Conservation (phyloP, 1,140 invertebrate species). For the Neuroterus valhalla region DNA sequence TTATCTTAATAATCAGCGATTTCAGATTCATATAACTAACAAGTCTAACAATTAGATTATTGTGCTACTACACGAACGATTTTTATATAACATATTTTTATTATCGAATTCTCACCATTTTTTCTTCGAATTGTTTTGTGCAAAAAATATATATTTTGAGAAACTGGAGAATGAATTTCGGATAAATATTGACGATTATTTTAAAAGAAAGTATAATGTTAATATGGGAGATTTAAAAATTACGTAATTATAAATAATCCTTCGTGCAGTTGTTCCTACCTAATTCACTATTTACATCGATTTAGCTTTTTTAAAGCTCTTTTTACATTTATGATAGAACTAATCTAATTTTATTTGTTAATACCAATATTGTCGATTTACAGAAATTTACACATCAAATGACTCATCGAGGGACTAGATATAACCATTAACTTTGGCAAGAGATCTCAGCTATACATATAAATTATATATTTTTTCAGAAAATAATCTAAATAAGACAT, state of each 20-base stretch:
- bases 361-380: slow-evolving; percentile 14
- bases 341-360: slow-evolving; percentile 4
- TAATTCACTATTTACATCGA: slow-evolving; percentile 7
- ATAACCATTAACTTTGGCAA: slow-evolving; percentile 17
- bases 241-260: background rate
- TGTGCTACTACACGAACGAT: background rate
- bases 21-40: background rate
- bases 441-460: background rate
- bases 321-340: slow-evolving; percentile 1
- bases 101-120: too few species aligned
- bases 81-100: background rate
- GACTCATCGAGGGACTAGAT: background rate
- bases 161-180: too few species aligned
- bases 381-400: slow-evolving; percentile 8
- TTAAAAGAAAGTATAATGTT: too few species aligned
- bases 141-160: too few species aligned
- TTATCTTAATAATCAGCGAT: background rate
- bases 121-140: too few species aligned
- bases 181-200: too few species aligned
- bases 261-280: background rate
- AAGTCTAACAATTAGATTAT: background rate
- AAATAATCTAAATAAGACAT: background rate
- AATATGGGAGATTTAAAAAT: too few species aligned
- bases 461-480: background rate
- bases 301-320: slow-evolving; percentile 15